Evolutionary conservation across 2,888 invertebrate genomes (phyloP), one percentile per base, ranked within the genome.

Genomic region (Cephus nigrinus): DNA sequence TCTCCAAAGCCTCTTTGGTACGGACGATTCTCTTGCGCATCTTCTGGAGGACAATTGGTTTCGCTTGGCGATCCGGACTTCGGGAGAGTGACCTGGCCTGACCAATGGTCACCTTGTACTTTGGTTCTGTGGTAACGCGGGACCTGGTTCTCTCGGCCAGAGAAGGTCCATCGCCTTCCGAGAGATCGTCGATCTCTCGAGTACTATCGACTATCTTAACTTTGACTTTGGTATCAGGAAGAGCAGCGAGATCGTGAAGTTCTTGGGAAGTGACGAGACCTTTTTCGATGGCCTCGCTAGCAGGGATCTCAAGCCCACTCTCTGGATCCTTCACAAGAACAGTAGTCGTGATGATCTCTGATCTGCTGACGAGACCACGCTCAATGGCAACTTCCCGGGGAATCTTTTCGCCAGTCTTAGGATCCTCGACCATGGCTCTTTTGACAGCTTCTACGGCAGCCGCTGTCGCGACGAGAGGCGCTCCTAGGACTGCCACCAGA

Each of bases 371-470:
- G 79, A 95, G 91, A 11, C 97, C 97, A 80, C 95, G 93, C 88
- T 96, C 94, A 83, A 96, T 94, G 4, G 98, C 98, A 76, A 96
- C 95, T 91, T 96, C 96, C 84, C 97, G 94, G 1, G 96, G 96
- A 83, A 97, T 93, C 88, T 95, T 94, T 88, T 96, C 95, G 4
- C 96, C 97, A 1, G 97, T 96, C 84, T 94, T 94, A 0, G 98
- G 97, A 91, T 98, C 97, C 77, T 94, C 92, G 23, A 96, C 94
- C 93, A 96, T 94, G 4, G 93, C 93, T 82, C 89, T 90, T 80
- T 91, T 92, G 5, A 96, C 93, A 0, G 95, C 93, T 89, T 95
- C 94, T 77, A 95, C 93, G 0, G 95, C 93, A 83, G 95, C 94
- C 78, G 95, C 94, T 1, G 95, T 94, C 9, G 95, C 96, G 9